Percentiles rank a stretch among this genome's conserved stretches.
These are phyloP conservation scores for Lagocephalus sceleratus DNA, from an alignment of 2,797 vertebrate species.

Conservation along the genomic window DNA sequence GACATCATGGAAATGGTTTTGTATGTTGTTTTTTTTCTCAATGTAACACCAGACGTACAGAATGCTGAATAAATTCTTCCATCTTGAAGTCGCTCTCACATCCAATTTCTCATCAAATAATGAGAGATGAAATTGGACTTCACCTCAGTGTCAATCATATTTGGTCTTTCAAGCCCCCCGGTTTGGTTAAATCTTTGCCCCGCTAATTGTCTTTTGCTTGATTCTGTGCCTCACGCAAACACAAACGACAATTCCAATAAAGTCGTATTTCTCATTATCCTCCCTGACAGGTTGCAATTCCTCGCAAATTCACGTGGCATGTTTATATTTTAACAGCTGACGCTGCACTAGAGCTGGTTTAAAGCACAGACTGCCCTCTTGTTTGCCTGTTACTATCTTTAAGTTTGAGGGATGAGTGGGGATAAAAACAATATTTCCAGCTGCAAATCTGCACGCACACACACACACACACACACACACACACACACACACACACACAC, in stretches of 20 bases:
- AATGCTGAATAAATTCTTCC: constrained; percentile 34
- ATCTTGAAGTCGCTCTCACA: constrained; percentile 27
- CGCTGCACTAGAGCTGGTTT: background rate
- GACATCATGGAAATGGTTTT: constrained; percentile 25
- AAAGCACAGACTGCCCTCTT: too few relatives aligned
- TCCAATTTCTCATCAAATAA: constrained; percentile 35
- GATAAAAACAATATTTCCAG: too few relatives aligned
- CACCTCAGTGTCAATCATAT: constrained; percentile 35
- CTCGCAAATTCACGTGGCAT: background rate
- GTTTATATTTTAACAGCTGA: background rate
- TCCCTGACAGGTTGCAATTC: background rate
- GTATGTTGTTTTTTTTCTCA: background rate
- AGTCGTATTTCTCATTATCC: too few relatives aligned
- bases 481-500: too few relatives aligned
- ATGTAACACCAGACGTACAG: background rate
- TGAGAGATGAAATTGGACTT: constrained; percentile 25
- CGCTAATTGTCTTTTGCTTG: constrained; percentile 26
- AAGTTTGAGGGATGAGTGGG: too few relatives aligned
- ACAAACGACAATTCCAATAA: too few relatives aligned
- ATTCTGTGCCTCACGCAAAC: background rate
- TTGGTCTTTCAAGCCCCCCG: constrained; percentile 14
- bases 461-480: too few relatives aligned
- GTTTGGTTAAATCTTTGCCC: constrained; percentile 17
- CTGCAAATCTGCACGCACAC: too few relatives aligned
- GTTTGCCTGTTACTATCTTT: too few relatives aligned